Evolutionary conservation across 2,888 invertebrate genomes (phyloP).

Genomic region (Microctonus brassicae): DNA sequence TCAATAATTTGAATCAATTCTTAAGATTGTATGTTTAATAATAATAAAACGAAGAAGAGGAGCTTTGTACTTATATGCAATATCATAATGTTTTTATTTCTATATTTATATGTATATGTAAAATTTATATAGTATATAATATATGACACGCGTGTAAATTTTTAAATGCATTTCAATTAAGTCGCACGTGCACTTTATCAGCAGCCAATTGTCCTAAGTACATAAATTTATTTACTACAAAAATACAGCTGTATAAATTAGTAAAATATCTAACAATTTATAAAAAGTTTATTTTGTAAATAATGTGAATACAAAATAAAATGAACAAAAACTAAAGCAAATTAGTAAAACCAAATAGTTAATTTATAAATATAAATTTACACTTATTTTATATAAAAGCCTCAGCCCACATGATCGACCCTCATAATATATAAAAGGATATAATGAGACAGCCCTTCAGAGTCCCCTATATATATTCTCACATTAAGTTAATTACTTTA

Average conservation of each 20-base stretch:
- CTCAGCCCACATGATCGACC: conserved; percentile 40
- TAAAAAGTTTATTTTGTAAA: background rate
- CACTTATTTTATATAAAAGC: too few relatives aligned
- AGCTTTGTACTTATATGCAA: background rate
- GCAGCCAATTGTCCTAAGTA: background rate
- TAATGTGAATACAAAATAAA: too few relatives aligned
- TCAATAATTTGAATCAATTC: conserved; percentile 53
- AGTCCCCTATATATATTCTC: conserved; percentile 31
- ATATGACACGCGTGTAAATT: background rate
- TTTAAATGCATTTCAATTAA: background rate
- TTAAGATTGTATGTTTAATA: too few relatives aligned
- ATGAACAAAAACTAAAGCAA: background rate
- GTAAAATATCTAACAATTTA: background rate
- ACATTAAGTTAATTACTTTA: conserved; percentile 66
- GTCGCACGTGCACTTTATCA: background rate
- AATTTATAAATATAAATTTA: too few relatives aligned
- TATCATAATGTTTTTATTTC: too few relatives aligned
- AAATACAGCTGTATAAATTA: background rate
- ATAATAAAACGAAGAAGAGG: conserved; percentile 42
- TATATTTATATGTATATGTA: too few relatives aligned
- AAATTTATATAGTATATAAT: too few relatives aligned
- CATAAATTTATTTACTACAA: background rate
- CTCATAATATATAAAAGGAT: conserved; percentile 68
- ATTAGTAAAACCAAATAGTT: too few relatives aligned
- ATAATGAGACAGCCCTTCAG: conserved; percentile 60